A percentile compares a stretch with the other conserved stretches of the same genome.
Conservation (phyloP, 2,113 vertebrate genomes). For the Elgaria multicarinata region DNA sequence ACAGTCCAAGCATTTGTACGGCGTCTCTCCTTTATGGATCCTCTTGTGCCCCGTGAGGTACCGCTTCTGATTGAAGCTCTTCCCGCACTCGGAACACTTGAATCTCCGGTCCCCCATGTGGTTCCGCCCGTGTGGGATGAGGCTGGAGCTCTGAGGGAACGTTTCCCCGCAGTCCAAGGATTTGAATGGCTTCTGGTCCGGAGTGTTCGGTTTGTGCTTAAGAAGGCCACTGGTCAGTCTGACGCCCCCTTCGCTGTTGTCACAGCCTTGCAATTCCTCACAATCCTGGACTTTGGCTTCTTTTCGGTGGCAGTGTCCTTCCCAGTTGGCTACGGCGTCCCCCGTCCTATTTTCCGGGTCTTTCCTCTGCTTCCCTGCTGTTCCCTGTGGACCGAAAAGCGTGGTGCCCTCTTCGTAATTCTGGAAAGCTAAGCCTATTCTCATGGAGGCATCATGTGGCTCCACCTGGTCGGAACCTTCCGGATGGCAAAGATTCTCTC, state of each 20-base stretch:
- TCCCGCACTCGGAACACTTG: constrained; percentile 13
- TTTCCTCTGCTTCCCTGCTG: background rate
- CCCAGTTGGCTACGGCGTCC: background rate
- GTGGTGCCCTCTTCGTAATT: background rate
- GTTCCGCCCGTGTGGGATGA: background rate
- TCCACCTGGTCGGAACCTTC: background rate
- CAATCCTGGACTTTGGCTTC: background rate
- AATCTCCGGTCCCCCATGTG: background rate
- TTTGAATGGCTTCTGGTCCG: background rate
- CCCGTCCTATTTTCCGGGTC: background rate
- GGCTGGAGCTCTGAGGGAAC: background rate
- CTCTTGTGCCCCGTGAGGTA: constrained; percentile 28
- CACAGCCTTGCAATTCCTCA: background rate
- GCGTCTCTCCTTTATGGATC: constrained; percentile 25
- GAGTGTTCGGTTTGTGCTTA: background rate
- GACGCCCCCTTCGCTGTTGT: background rate
- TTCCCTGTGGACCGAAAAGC: background rate
- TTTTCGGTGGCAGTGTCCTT: background rate
- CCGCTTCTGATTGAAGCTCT: constrained; percentile 7
- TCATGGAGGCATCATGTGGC: background rate
- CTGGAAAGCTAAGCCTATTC: constrained; percentile 4
- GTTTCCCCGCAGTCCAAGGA: background rate
- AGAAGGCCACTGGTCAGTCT: background rate
- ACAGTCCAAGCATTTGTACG: constrained; percentile 12
- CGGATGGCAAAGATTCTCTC: background rate